These are phyloP conservation scores for Melipona bicolor DNA, from an alignment of 2,888 invertebrate species.

Conservation along the genomic window DNA sequence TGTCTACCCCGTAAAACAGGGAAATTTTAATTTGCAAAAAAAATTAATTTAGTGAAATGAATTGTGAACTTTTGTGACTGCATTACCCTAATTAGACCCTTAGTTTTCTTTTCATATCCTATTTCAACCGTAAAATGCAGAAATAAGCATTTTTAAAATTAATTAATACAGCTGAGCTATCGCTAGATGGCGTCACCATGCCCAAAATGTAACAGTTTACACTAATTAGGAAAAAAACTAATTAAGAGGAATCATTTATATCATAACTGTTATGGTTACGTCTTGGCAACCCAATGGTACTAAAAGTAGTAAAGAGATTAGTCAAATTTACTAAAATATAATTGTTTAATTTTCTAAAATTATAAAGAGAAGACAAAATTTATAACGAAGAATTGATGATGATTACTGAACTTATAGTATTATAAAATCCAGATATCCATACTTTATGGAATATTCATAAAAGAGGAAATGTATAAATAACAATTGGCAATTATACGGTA, in stretches of 20 bases:
- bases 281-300: too few species aligned
- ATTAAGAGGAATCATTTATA: too few species aligned
- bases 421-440: constrained; percentile 95
- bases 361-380: constrained; percentile 87
- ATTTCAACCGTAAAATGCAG: too few species aligned
- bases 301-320: neutral
- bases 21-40: neutral
- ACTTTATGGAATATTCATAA: constrained; percentile 98
- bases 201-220: too few species aligned
- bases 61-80: neutral
- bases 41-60: neutral
- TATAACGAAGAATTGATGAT: constrained; percentile 90
- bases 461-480: constrained; percentile 86
- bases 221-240: too few species aligned
- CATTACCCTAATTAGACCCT: too few species aligned
- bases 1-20: too few species aligned
- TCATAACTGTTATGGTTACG: too few species aligned
- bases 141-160: too few species aligned
- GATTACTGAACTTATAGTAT: constrained; percentile 91
- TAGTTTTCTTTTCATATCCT: too few species aligned
- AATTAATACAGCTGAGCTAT: too few species aligned
- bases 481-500: constrained; percentile 72
- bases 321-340: neutral
- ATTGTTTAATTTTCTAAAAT: constrained; percentile 19
- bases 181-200: too few species aligned